Base-by-base conservation (phyloP, 2,113 vertebrate species). In the Plectropomus leopardus region DNA sequence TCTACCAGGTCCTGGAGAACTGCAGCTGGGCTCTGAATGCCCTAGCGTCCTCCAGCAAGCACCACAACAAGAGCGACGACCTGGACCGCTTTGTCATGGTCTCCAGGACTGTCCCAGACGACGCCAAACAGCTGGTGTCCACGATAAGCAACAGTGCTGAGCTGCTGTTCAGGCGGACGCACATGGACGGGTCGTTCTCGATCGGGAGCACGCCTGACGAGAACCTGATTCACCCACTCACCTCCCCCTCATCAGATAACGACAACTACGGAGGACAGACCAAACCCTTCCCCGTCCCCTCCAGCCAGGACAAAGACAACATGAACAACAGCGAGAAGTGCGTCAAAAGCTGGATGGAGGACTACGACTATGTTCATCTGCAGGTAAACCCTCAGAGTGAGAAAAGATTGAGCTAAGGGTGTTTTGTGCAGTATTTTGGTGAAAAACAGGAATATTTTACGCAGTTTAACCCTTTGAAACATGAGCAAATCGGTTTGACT, bases 271-370 rank as follows among this genome's bases (percentile, higher is more conserved):
- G 85, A 1, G 81, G 84, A 24, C 89, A 89, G 51, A 93, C 78
- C 50, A 95, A 94, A 48, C 85, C 95, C 0, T 88, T 97, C 84
- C 88, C 95, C 0, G 91, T 93, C 19, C 70, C 88, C 1, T 84
- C 0, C 71, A 86, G 54, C 84, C 95, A 95, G 0, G 96, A 96
- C 80, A 94, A 94, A 19, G 93, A 94, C 28, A 95, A 94, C 88
- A 93, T 72, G 32, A 93, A 94, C 70, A 83, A 94, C 89, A 96
- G 94, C 0, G 96, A 98, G 17, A 92, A 95, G 84, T 96, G 96
- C 0, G 96, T 97, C 14, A 97, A 96, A 64, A 99, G 98, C 94
- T 99, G 98, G 98, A 99, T 99, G 98, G 98, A 99, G 76, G 98
- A 99, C 69, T 99, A 99, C 0, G 98, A 99, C 15, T 99, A 99